Percentiles rank a stretch among this genome's conserved stretches.
phyloP scores from a whole-genome alignment of 37 sponge, comb jelly and placozoan species.

The Geodia barretti region DNA sequence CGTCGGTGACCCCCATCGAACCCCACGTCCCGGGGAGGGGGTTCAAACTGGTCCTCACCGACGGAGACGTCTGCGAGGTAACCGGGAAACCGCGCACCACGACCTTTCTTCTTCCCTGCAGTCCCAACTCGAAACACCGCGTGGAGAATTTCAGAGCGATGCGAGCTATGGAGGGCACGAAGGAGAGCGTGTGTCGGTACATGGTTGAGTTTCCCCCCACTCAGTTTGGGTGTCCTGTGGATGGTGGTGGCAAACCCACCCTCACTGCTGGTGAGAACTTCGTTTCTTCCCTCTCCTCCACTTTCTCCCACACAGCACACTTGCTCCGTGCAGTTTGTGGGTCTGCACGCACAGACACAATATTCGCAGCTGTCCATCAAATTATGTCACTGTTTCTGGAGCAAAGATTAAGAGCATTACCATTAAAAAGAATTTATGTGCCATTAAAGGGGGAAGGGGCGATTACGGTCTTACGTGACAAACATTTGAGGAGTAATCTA shows the following conservation, averaged over 20 bases:
- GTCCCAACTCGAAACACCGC: not conserved
- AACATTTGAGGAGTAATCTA: no score
- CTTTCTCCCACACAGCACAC: no score
- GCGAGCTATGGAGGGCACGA: conserved; percentile 51
- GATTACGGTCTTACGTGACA: no score
- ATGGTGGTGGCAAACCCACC: not conserved
- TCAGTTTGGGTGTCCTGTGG: conserved; percentile 47
- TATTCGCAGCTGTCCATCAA: no score
- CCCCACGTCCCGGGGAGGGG: conserved; percentile 33
- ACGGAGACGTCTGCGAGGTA: conserved; percentile 63
- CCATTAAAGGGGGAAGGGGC: no score
- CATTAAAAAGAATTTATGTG: no score
- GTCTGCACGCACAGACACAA: no score
- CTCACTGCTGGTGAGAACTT: not conserved
- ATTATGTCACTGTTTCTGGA: no score
- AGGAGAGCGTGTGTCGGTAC: conserved; percentile 48
- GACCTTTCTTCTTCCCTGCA: conserved; percentile 50
- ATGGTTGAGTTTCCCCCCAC: conserved; percentile 55
- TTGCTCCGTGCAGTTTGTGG: no score
- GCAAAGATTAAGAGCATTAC: no score
- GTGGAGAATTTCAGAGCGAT: conserved; percentile 4
- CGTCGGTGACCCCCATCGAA: conserved; percentile 38
- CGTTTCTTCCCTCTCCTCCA: no score
- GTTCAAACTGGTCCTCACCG: conserved; percentile 43
- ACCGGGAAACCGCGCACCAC: conserved; percentile 52